Evolutionary conservation across 2,113 vertebrate species (phyloP), one percentile per base, ranked within the genome.

Genomic region (Saguinus imperator): DNA sequence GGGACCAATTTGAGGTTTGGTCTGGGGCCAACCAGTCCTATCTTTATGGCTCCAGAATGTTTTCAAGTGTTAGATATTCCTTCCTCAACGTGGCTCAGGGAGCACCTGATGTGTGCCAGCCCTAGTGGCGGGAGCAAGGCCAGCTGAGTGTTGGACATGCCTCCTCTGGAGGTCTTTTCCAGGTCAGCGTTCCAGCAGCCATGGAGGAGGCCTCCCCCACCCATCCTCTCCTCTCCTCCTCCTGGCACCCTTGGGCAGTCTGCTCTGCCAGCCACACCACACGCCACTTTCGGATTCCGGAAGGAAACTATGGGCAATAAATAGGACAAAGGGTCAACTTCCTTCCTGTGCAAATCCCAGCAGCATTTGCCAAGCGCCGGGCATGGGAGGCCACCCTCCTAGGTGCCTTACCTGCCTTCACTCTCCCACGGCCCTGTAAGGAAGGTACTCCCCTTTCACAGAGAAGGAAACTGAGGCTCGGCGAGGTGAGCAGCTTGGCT

Each of bases 1-100:
- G 52, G 86, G 87, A 79, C 73, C 61, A 40, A 76, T 70, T 80
- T 96, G 92, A 50, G 73, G 84, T 93, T 94, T 97, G 92, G 84
- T 83, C 58, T 37, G 9, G 61, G 43, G 92, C 97, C 95, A 89
- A 32, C 14, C 37, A 20, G 66, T 94, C 87, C 89, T 79, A 73
- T 93, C 89, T 86, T 77, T 58, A 45, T 25, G 85, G 90, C 83
- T 88, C 72, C 68, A 93, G 89, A 72, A 82, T 12, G 25, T 50
- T 85, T 86, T 66, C 5, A 23, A 86, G 85, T n/a, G 45, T 83
- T 29, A 68, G 82, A 70, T 72, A 37, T 76, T 86, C 75, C 75
- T 85, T 45, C 92, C 40, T 23, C 21, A 20, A 58, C 92, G n/a
- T 35, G 10, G 66, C 79, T 73, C 20, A 29, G 61, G 5, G 43